phyloP scores from a whole-genome alignment of 2,888 invertebrate genomes.

The Amblyjoppa proteus region DNA sequence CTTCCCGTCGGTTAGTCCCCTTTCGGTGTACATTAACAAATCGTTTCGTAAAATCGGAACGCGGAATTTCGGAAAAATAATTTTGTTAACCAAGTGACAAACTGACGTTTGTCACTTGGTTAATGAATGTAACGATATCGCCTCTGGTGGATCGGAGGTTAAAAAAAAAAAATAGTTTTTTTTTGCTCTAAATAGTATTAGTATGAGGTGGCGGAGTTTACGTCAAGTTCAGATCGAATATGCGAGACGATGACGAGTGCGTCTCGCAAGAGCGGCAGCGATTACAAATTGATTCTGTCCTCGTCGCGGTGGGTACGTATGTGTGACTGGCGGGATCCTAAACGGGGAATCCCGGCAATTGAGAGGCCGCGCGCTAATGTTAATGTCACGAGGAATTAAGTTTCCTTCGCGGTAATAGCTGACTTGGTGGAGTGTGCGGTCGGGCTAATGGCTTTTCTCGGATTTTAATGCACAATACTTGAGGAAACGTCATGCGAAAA shows the following conservation, averaged over 20 bases:
- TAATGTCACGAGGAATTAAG: conserved; percentile 17
- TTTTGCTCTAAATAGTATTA: neutral
- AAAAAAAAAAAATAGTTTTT: neutral
- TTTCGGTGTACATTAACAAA: too few species aligned
- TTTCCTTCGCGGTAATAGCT: conserved; percentile 50
- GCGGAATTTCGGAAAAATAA: too few species aligned
- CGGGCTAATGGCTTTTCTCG: conserved; percentile 35
- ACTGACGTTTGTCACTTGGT: too few species aligned
- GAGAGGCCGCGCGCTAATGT: conserved; percentile 35
- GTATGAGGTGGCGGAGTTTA: conserved; percentile 2
- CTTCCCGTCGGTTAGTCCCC: too few species aligned
- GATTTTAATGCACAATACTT: conserved; percentile 26
- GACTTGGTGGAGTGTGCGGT: conserved; percentile 4
- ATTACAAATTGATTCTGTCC: conserved; percentile 54
- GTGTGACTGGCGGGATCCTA: conserved; percentile 24
- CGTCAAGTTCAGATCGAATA: conserved; percentile 27
- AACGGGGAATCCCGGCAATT: conserved; percentile 63
- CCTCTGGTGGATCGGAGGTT: neutral
- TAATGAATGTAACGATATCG: neutral
- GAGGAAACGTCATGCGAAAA: neutral
- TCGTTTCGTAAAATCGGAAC: too few species aligned
- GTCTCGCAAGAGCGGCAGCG: conserved; percentile 14
- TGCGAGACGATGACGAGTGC: conserved; percentile 39
- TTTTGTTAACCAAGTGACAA: too few species aligned
- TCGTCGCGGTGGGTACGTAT: neutral